These are phyloP conservation scores for Mactra quadrangularis DNA, from an alignment of 1,140 invertebrate genomes.

Conservation along the genomic window DNA sequence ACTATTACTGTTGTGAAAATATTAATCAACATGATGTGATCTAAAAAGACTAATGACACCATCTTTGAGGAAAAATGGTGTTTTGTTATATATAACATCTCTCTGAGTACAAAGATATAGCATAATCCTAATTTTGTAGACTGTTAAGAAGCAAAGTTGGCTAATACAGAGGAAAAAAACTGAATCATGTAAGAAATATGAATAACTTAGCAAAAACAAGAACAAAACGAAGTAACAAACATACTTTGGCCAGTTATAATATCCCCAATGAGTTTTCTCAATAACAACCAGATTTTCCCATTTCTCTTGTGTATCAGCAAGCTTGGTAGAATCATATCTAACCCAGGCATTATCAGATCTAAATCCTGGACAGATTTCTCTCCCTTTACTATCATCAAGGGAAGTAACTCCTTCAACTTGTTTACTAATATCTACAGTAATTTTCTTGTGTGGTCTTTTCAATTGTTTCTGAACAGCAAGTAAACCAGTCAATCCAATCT, in stretches of 20 bases:
- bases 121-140: no score
- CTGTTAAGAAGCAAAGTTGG: no score
- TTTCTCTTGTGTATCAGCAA: constrained; percentile 87
- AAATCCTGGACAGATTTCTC: constrained; percentile 83
- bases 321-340: constrained; percentile 87
- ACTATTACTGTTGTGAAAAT: no score
- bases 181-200: no score
- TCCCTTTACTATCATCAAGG: background rate
- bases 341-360: constrained; percentile 90
- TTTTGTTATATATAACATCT: no score
- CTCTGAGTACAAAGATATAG: no score
- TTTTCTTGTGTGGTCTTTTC: constrained; percentile 89
- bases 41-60: no score
- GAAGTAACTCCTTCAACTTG: constrained; percentile 49
- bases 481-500: constrained; percentile 73
- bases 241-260: constrained; percentile 92
- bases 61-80: no score
- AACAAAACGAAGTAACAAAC: no score
- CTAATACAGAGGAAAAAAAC: no score
- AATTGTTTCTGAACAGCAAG: constrained; percentile 90
- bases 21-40: no score
- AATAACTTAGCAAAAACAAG: no score
- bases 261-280: constrained; percentile 90
- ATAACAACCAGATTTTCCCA: constrained; percentile 90
- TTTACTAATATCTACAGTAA: constrained; percentile 85